Base-by-base conservation (phyloP, 2,113 vertebrate species). In the Australoheros scitulus region DNA sequence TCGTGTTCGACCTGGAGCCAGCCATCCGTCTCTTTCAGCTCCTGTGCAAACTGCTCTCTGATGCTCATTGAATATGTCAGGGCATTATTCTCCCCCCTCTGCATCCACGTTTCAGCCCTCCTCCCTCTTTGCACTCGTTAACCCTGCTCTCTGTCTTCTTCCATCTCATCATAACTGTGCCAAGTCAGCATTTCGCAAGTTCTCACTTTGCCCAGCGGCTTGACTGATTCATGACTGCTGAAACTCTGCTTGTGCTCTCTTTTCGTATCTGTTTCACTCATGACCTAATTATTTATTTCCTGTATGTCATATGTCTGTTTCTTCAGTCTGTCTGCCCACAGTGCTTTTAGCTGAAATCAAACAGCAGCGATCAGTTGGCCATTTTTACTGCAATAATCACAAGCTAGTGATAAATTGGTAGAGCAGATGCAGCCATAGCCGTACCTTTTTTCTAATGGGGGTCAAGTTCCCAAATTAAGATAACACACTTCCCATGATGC, bases 131-230 rank as follows among this genome's bases (percentile, higher is more conserved):
- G 84, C 38, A 92, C 92, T 88, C 86, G 32, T 76, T 93, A 85
- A 90, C 89, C 88, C 79, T 36, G 24, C 26, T 81, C 36, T 52
- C 76, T 43, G 9, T 70, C 79, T 75, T 60, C 60, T 77, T 87
- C 57, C 82, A 72, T 64, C 61, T 74, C 63, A 58, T 88, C 83
- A 63, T 58, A 72, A 41, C 63, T 32, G 41, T 78, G 85, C 90
- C 13, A n/a, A 81, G 47, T 94, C 91, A 94, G 92, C 93, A 90
- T 76, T 81, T 88, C 77, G 57, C 43, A 80, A 14, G 57, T 86
- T 89, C 75, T 77, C 38, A 43, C 56, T 88, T 68, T 65, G 24
- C 82, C 43, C 13, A 26, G 41, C 58, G 29, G 24, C 18, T 76
- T 61, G 76, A 43, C 85, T 79, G 59, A 78, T 72, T 76, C 68